Evolutionary conservation across 2,888 invertebrate species (phyloP).

Genomic region (Molanna angustata): DNA sequence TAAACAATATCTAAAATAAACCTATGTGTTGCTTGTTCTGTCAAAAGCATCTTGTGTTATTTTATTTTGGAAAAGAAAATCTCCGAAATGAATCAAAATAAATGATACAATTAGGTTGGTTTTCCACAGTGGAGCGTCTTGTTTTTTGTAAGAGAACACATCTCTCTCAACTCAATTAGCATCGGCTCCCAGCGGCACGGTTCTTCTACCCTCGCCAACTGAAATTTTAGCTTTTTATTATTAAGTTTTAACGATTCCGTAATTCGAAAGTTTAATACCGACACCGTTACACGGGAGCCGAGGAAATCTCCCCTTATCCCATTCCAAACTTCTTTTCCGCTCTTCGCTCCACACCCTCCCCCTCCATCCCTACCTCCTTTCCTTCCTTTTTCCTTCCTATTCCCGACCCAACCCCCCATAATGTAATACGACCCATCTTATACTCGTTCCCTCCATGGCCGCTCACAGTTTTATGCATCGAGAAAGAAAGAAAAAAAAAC

Average conservation of each 20-base stretch:
- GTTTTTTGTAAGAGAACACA: no score
- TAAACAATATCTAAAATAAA: no score
- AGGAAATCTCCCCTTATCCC: slow-evolving; percentile 22
- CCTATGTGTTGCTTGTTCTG: no score
- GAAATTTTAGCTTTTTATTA: slow-evolving; percentile 34
- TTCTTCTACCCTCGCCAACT: slow-evolving; percentile 17
- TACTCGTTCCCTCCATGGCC: slow-evolving; percentile 11
- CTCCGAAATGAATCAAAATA: no score
- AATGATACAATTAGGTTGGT: no score
- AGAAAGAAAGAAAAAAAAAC: slow-evolving; percentile 17
- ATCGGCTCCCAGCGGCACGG: slow-evolving; percentile 23
- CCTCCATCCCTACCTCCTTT: no score
- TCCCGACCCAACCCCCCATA: slow-evolving; percentile 8
- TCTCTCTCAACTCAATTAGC: slow-evolving; percentile 31
- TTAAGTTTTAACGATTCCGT: slow-evolving; percentile 34
- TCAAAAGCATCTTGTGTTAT: no score
- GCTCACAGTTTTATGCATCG: slow-evolving; percentile 15
- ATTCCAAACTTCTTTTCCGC: slow-evolving; percentile 19
- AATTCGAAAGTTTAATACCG: slow-evolving; percentile 33
- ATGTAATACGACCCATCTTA: slow-evolving; percentile 15
- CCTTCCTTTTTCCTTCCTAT: slow-evolving; percentile 3
- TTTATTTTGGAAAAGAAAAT: no score
- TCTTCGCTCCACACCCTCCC: slow-evolving; percentile 25
- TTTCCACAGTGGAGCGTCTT: no score
- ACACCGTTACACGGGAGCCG: slow-evolving; percentile 19